Conservation (phyloP, 2,113 vertebrate genomes). For the Pristiophorus japonicus region DNA sequence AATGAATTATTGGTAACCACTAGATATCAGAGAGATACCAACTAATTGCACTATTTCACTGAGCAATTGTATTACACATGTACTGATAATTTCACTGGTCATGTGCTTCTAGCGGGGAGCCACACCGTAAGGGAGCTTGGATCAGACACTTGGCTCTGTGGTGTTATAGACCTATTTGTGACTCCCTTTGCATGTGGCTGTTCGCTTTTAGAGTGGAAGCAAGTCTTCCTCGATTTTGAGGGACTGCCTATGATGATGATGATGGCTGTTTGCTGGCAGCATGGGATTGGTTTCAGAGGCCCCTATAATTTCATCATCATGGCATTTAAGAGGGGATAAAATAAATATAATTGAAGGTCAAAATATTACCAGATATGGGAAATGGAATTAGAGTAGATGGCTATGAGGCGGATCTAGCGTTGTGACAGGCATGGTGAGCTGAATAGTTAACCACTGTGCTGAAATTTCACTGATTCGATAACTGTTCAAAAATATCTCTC, state of each 20-base stretch:
- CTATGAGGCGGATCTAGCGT: background rate
- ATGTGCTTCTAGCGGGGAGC: background rate
- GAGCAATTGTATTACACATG: background rate
- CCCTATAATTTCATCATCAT: background rate
- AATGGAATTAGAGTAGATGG: background rate
- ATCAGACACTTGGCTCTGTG: background rate
- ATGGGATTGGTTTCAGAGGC: background rate
- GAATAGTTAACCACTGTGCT: background rate
- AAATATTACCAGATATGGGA: background rate
- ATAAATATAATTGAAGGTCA: background rate
- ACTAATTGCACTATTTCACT: background rate
- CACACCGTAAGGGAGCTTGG: background rate
- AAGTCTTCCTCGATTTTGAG: no score
- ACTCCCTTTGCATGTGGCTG: background rate
- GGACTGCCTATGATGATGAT: no score
- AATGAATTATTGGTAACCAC: background rate
- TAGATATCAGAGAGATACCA: background rate
- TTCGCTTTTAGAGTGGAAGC: no score
- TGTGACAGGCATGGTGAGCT: background rate
- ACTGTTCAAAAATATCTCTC: background rate
- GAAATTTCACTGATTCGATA: background rate
- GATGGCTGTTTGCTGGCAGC: background rate
- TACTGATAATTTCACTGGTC: background rate
- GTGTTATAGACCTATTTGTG: background rate
- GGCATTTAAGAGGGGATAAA: background rate